Conservation (phyloP, 2,113 vertebrate species). For the Bos javanicus region DNA sequence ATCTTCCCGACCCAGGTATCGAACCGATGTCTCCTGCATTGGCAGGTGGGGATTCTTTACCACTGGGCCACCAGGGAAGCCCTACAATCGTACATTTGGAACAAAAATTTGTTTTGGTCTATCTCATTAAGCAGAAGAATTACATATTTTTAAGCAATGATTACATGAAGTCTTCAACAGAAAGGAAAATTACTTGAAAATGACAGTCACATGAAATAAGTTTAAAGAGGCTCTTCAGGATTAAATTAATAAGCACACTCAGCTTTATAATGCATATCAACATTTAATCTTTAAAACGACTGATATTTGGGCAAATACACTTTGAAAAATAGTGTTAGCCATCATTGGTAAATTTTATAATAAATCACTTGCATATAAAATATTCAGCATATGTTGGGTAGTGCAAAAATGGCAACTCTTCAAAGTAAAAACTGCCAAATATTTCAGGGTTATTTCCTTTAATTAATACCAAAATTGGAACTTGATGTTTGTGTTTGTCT, state of each 20-base stretch:
- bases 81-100: neutral
- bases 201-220: neutral
- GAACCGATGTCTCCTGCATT: neutral
- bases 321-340: slow-evolving; percentile 55
- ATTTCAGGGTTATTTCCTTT: slow-evolving; percentile 70
- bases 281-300: slow-evolving; percentile 56
- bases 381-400: slow-evolving; percentile 62
- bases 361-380: slow-evolving; percentile 73
- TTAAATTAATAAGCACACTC: slow-evolving; percentile 38
- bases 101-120: neutral
- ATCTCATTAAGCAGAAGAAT: neutral
- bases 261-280: slow-evolving; percentile 28
- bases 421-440: slow-evolving; percentile 56
- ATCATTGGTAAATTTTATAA: slow-evolving; percentile 58
- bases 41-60: neutral
- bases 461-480: slow-evolving; percentile 68
- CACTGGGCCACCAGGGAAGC: neutral
- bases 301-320: slow-evolving; percentile 59
- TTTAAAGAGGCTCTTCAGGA: neutral
- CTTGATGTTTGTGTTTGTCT: slow-evolving; percentile 63
- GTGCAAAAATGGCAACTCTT: slow-evolving; percentile 60
- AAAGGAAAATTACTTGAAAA: slow-evolving; percentile 22
- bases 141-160: neutral
- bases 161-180: neutral
- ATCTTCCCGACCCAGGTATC: neutral